Evolutionary conservation across 2,888 invertebrate genomes (phyloP).

Genomic region (Oligia strigilis): DNA sequence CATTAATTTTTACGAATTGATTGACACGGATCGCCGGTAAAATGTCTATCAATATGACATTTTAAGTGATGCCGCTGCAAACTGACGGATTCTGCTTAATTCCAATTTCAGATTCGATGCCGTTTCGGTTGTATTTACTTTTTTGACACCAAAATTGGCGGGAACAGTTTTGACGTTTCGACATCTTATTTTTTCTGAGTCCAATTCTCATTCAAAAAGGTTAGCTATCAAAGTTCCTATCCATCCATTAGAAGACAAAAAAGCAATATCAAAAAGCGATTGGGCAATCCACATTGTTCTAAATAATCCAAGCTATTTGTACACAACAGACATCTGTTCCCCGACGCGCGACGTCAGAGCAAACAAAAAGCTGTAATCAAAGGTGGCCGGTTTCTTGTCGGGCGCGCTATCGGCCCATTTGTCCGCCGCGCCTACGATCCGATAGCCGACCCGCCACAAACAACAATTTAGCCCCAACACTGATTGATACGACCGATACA

Average conservation of each 20-base stretch:
- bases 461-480: conserved; percentile 87
- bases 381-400: conserved; percentile 67
- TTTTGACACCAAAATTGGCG: conserved; percentile 45
- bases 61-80: conserved; percentile 68
- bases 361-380: conserved; percentile 70
- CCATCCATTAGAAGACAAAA: conserved; percentile 20
- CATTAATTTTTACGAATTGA: conserved; percentile 80
- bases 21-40: conserved; percentile 77
- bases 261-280: conserved; percentile 56
- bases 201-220: conserved; percentile 15
- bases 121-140: conserved; percentile 53
- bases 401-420: conserved; percentile 76
- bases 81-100: conserved; percentile 57
- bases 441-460: conserved; percentile 81
- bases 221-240: conserved; percentile 2
- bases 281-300: conserved; percentile 63
- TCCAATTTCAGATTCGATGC: conserved; percentile 50
- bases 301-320: conserved; percentile 64
- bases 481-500: conserved; percentile 90
- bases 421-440: conserved; percentile 79
- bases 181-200: background rate
- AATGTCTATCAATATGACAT: conserved; percentile 77
- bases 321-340: conserved; percentile 65
- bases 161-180: conserved; percentile 26
- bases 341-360: conserved; percentile 58